Conservation (phyloP, 1,140 invertebrate species). For the Leguminivora glycinivorella region DNA sequence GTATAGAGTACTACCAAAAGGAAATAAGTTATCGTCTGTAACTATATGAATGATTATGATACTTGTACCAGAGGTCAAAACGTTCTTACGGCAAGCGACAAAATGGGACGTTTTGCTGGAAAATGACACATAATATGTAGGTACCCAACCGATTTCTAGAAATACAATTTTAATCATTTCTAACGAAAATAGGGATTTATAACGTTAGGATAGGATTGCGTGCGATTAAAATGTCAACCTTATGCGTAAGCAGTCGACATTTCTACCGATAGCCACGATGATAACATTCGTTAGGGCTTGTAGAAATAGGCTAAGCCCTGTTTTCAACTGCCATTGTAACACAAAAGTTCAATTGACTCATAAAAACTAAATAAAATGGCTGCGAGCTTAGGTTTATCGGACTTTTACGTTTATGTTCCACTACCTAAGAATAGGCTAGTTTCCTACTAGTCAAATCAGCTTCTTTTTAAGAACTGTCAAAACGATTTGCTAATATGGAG, state of each 20-base stretch:
- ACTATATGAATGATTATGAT: too few species aligned
- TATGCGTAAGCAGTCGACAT: neutral
- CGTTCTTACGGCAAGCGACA: too few species aligned
- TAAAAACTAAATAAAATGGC: neutral
- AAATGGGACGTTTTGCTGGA: too few species aligned
- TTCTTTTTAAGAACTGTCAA: too few species aligned
- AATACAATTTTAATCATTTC: neutral
- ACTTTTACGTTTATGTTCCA: neutral
- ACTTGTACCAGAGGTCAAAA: too few species aligned
- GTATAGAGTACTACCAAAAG: too few species aligned
- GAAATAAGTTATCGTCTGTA: too few species aligned
- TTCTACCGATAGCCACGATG: neutral
- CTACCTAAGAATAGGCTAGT: neutral
- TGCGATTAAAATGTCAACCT: constrained; percentile 5
- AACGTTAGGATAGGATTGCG: constrained; percentile 1
- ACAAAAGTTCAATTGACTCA: neutral
- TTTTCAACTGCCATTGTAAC: too few species aligned
- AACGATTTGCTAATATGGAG: too few species aligned
- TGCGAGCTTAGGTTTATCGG: neutral
- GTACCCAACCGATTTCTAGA: too few species aligned
- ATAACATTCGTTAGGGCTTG: neutral
- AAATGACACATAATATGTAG: too few species aligned
- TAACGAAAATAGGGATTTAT: neutral
- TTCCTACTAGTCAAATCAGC: too few species aligned
- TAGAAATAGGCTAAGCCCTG: neutral